These are phyloP conservation scores for Eueides isabella DNA, from an alignment of 1,140 invertebrate genomes.

Conservation along the genomic window DNA sequence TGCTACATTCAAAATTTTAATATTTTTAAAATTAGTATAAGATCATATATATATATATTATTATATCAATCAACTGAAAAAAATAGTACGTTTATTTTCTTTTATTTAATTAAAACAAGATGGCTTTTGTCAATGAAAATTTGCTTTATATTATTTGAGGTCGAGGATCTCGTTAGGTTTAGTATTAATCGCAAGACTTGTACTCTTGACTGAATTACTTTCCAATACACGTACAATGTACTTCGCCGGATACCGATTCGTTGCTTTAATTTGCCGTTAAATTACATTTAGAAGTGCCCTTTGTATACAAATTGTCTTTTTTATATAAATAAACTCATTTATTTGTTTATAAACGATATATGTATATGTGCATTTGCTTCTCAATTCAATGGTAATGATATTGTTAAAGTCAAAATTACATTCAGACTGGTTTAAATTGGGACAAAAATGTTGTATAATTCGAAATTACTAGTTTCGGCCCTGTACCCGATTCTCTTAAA, in stretches of 20 bases:
- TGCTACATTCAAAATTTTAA: too few species aligned
- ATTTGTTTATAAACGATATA: neutral
- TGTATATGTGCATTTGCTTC: neutral
- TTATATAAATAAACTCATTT: slow-evolving; percentile 3
- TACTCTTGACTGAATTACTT: slow-evolving; percentile 31
- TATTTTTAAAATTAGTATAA: too few species aligned
- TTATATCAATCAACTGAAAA: neutral
- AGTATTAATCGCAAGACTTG: slow-evolving; percentile 36
- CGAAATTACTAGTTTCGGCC: slow-evolving; percentile 11
- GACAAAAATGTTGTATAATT: slow-evolving; percentile 16
- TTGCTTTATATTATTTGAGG: slow-evolving; percentile 35
- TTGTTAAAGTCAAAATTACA: slow-evolving; percentile 13
- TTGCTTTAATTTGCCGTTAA: slow-evolving; percentile 2
- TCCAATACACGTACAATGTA: slow-evolving; percentile 17
- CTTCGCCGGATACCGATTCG: neutral
- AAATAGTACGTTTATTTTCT: neutral
- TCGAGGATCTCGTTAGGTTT: slow-evolving; percentile 43
- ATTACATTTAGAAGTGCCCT: neutral
- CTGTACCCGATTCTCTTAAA: slow-evolving; percentile 24
- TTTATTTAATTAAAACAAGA: slow-evolving; percentile 11
- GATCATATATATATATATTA: too few species aligned
- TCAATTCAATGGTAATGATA: neutral
- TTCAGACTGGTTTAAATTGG: slow-evolving; percentile 14
- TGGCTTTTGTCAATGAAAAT: slow-evolving; percentile 33
- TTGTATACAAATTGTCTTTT: slow-evolving; percentile 1